These are phyloP conservation scores for Microcebus tavaratra DNA, from an alignment of 2,113 vertebrate genomes.

Conservation along the genomic window DNA sequence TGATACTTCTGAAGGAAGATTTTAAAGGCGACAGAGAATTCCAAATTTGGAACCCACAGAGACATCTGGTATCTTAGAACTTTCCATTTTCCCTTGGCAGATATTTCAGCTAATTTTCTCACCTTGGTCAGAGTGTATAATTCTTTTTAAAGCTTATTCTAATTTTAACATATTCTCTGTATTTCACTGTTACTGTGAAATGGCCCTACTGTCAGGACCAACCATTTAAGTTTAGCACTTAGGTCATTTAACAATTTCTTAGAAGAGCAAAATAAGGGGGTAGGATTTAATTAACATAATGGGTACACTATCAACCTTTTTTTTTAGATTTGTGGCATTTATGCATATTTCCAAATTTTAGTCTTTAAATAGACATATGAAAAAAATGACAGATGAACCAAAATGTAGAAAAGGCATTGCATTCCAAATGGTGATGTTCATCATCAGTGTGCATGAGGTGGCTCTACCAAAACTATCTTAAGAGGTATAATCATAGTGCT, in stretches of 20 bases:
- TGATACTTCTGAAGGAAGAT: conserved; percentile 68
- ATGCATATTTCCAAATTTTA: conserved; percentile 36
- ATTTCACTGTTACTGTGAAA: conserved; percentile 56
- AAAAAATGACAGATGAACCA: conserved; percentile 35
- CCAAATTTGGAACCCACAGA: conserved; percentile 75
- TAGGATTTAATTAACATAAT: conserved; percentile 50
- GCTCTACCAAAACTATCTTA: neutral
- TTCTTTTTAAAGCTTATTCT: conserved; percentile 63
- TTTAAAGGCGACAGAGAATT: conserved; percentile 74
- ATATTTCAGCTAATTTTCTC: conserved; percentile 71
- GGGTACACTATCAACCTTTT: neutral
- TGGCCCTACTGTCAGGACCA: conserved; percentile 52
- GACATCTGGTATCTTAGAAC: conserved; percentile 80
- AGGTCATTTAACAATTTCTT: conserved; percentile 58
- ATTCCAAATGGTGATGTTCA: neutral
- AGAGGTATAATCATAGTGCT: neutral
- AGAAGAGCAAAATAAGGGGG: conserved; percentile 24
- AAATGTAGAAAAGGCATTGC: conserved; percentile 13
- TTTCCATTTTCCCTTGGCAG: conserved; percentile 72
- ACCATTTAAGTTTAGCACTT: conserved; percentile 57
- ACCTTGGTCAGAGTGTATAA: conserved; percentile 73
- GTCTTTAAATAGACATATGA: conserved; percentile 44
- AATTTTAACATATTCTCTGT: conserved; percentile 67
- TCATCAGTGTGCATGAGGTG: neutral
- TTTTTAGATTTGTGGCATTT: conserved; percentile 7